A percentile compares a stretch with the other conserved stretches of the same genome.
These are phyloP conservation scores for Pithys albifrons DNA, from an alignment of 2,113 vertebrate genomes.

Conservation along the genomic window DNA sequence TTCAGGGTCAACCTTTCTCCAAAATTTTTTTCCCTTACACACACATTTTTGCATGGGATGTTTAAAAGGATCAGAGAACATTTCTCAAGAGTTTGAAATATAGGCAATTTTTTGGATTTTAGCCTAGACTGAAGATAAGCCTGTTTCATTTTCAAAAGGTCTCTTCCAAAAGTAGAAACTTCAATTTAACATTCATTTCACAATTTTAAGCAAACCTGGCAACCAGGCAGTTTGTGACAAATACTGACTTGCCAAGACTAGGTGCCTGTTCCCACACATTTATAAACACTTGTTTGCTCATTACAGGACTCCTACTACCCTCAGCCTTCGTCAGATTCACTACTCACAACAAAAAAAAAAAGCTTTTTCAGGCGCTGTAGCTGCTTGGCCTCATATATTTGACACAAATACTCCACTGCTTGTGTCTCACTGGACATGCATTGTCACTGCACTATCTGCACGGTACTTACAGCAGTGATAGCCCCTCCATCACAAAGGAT, in stretches of 20 bases:
- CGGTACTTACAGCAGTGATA: conserved; percentile 1
- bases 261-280: neutral
- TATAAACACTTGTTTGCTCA: neutral
- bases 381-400: neutral
- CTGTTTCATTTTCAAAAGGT: conserved; percentile 63
- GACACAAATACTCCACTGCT: neutral
- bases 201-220: conserved; percentile 27
- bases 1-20: neutral
- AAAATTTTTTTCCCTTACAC: neutral
- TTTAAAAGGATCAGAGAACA: conserved; percentile 9
- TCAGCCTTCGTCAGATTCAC: neutral
- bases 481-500: conserved; percentile 19
- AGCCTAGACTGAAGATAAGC: conserved; percentile 64
- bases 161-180: conserved; percentile 66
- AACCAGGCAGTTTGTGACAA: neutral
- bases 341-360: neutral
- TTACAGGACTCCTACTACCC: neutral
- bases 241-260: neutral
- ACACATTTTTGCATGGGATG: neutral
- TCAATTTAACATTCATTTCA: conserved; percentile 55
- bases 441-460: conserved; percentile 1
- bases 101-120: conserved; percentile 55
- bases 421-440: conserved; percentile 26
- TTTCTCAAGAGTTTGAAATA: conserved; percentile 32
- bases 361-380: neutral